Base-by-base conservation (phyloP, 2,888 invertebrate genomes). In the Drosophila anceps region DNA sequence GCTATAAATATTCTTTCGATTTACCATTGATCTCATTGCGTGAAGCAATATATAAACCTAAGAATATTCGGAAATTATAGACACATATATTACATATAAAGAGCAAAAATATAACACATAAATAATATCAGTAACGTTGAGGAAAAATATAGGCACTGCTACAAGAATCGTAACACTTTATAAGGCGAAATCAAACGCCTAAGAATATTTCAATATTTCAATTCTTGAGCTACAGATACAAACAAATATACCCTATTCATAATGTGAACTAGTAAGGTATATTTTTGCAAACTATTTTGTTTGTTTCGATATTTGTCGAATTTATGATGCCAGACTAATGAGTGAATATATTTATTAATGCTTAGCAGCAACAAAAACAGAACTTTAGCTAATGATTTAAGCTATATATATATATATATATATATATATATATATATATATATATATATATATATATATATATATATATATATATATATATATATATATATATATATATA, bases 311-410 rank as follows among this genome's bases (percentile, higher is more conserved):
- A 87, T 86, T 80, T 78, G 71, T 84, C 74, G 76, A 69, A 88
- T 88, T 86, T 86, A 88, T 86, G 76, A 69, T 71, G 68, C 70
- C 63, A 54, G 76, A 77, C 82, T 77, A 86, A 86, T 86, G 87
- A 84, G 69, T 74, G 57, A 82, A 84, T 87, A 84, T 87, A 87
- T 89, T 87, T 88, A 84, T 88, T 80, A 86, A 81, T 79, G 76
- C 66, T 44, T 43, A 39, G 12, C 31, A 41, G 18, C 60, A 59
- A 13, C 60, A 60, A n/a, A 43, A 59, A 44, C 4, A 57, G n/a
- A 44, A 61, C 33, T 70, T 63, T 20, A 27, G 18, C 48, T 58
- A 68, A 64, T 64, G 27, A 24, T 33, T 48, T 59, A 24, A 24
- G n/a, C 13, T 41, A 18, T 29, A n/a, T 24, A 35, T 70, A 58